A percentile compares a stretch with the other conserved stretches of the same genome.
phyloP scores from a whole-genome alignment of 2,113 vertebrate species.

The Fulica atra region DNA sequence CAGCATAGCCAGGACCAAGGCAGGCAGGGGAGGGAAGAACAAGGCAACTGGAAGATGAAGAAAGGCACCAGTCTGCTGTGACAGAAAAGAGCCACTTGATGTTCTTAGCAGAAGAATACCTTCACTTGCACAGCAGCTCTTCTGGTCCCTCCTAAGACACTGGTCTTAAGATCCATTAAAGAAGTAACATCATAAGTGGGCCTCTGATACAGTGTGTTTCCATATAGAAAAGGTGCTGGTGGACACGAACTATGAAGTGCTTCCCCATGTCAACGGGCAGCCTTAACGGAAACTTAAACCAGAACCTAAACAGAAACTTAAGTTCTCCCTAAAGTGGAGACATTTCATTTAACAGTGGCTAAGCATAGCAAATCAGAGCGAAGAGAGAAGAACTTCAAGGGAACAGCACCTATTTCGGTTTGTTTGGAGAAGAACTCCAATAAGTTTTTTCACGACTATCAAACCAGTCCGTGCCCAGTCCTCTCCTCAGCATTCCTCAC shows the following conservation, averaged over 20 bases:
- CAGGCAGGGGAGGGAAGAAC: too few species aligned
- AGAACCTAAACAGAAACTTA: too few species aligned
- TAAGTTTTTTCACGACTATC: not conserved
- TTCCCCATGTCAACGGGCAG: not conserved
- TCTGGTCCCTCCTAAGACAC: not conserved
- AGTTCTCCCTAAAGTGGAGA: not conserved
- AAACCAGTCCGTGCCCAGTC: accelerated
- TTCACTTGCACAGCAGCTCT: not conserved
- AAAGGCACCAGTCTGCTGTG: not conserved
- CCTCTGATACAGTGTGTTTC: not conserved
- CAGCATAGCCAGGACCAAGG: not conserved
- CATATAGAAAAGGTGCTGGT: not conserved
- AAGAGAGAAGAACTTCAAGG: not conserved
- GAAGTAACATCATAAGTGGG: too few species aligned
- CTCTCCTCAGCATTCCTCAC: not conserved
- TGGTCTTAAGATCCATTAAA: not conserved
- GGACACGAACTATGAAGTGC: not conserved
- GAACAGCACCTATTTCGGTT: not conserved
- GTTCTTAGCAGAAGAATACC: too few species aligned
- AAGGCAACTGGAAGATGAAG: too few species aligned
- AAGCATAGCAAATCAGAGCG: not conserved
- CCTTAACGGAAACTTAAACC: too few species aligned
- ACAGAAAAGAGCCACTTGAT: not conserved
- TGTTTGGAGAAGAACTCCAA: too few species aligned
- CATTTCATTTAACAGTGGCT: not conserved